phyloP scores from a whole-genome alignment of 2,797 vertebrate genomes.

The Peromyscus nudipes region DNA sequence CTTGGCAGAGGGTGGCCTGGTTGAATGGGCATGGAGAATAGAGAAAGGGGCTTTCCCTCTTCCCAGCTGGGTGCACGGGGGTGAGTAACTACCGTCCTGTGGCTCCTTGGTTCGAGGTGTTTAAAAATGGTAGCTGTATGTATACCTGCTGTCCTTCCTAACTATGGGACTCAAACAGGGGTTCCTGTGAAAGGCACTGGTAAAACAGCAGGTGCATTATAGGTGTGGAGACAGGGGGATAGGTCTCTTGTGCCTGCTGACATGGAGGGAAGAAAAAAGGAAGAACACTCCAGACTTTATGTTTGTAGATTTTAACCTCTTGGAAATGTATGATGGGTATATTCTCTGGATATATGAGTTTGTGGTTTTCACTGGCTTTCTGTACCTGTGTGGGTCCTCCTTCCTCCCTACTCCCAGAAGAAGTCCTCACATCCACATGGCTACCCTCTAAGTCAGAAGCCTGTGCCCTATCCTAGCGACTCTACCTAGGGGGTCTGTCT shows the following conservation, averaged over 20 bases:
- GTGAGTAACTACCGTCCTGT: neutral
- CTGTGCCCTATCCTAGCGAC: constrained; percentile 23
- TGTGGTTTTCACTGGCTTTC: constrained; percentile 58
- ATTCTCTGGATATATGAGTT: constrained; percentile 42
- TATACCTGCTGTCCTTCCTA: neutral
- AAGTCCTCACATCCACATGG: neutral
- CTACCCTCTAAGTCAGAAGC: constrained; percentile 36
- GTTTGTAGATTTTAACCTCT: constrained; percentile 68
- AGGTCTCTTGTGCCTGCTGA: constrained; percentile 37
- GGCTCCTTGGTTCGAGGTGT: neutral
- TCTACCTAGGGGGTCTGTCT: constrained; percentile 10
- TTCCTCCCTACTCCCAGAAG: neutral
- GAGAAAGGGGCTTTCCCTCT: neutral
- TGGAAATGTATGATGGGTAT: constrained; percentile 44
- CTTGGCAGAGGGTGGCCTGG: neutral
- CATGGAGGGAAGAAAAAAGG: neutral
- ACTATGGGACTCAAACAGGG: neutral
- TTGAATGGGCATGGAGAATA: neutral
- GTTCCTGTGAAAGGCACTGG: neutral
- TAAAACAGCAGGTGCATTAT: constrained; percentile 50
- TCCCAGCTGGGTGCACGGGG: neutral
- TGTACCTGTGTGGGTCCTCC: neutral
- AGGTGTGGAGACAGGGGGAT: constrained; percentile 12
- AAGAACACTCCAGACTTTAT: constrained; percentile 41
- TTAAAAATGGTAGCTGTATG: neutral